phyloP scores from a whole-genome alignment of 2,113 vertebrate genomes.

The Oreochromis niloticus region DNA sequence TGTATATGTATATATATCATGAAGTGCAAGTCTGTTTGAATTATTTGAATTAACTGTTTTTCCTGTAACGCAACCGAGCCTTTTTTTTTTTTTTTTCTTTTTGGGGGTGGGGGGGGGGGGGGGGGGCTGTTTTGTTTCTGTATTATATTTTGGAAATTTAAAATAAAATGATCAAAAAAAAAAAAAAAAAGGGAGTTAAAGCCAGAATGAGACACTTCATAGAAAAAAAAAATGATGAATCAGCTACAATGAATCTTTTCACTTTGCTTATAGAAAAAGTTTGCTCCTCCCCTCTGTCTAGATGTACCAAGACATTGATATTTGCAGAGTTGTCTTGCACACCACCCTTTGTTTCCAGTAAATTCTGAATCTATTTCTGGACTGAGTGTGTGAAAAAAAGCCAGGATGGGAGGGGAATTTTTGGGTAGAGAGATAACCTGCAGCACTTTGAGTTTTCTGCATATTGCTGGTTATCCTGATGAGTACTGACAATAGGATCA shows the following conservation, averaged over 20 bases:
- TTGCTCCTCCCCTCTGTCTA: background rate
- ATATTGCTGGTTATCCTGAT: background rate
- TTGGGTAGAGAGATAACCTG: background rate
- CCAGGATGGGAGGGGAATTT: background rate
- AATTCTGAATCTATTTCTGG: conserved; percentile 64
- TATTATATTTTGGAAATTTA: too few relatives aligned
- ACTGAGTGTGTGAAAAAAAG: background rate
- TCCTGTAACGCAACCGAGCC: too few relatives aligned
- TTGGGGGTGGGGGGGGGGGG: too few relatives aligned
- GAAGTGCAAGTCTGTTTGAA: too few relatives aligned
- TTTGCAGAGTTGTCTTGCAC: conserved; percentile 28
- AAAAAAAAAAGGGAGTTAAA: background rate
- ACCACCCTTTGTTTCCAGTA: conserved; percentile 61
- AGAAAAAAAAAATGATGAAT: background rate
- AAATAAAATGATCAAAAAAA: too few relatives aligned
- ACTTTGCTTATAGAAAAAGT: background rate
- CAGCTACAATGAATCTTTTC: background rate
- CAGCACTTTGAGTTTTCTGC: background rate
- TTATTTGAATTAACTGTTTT: too few relatives aligned
- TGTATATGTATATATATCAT: too few relatives aligned
- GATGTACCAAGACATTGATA: conserved; percentile 8
- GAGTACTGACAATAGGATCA: background rate
- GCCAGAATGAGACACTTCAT: background rate
- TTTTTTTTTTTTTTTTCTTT: too few relatives aligned
- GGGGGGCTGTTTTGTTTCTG: too few relatives aligned